phyloP scores from a whole-genome alignment of 2,888 invertebrate species.

The Auanema freiburgensis region DNA sequence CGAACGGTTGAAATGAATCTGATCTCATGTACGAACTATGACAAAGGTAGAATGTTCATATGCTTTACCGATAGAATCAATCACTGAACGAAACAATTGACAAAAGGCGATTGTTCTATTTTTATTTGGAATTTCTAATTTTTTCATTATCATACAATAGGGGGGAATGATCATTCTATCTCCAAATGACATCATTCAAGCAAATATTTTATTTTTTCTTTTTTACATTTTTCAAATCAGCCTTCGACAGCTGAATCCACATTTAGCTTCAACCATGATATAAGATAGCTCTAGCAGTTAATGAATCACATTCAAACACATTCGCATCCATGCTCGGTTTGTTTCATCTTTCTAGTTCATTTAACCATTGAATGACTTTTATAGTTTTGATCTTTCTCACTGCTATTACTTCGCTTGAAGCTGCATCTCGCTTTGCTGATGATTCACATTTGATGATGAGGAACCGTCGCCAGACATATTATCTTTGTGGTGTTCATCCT shows the following conservation, averaged over 20 bases:
- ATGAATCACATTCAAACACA: no score
- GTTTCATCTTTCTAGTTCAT: neutral
- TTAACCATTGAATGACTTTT: neutral
- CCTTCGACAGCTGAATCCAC: neutral
- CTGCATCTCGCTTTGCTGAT: conserved; percentile 7
- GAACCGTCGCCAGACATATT: conserved; percentile 25
- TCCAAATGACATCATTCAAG: no score
- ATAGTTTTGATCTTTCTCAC: neutral
- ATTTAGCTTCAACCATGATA: neutral
- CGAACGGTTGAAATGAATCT: no score
- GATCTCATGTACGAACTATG: no score
- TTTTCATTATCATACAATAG: no score
- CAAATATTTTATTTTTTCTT: conserved; percentile 4
- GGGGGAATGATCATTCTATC: no score
- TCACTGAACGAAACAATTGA: no score
- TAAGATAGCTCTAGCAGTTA: no score
- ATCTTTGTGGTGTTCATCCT: conserved; percentile 53
- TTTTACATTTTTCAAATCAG: conserved; percentile 1
- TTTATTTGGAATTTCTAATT: no score
- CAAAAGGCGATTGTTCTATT: no score
- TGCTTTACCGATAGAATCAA: no score
- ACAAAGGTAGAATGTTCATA: no score
- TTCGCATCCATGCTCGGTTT: neutral
- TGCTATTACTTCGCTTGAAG: neutral
- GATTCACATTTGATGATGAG: conserved; percentile 14